These are phyloP conservation scores for Novumbra hubbsi DNA, from an alignment of 2,797 vertebrate genomes.

Conservation along the genomic window DNA sequence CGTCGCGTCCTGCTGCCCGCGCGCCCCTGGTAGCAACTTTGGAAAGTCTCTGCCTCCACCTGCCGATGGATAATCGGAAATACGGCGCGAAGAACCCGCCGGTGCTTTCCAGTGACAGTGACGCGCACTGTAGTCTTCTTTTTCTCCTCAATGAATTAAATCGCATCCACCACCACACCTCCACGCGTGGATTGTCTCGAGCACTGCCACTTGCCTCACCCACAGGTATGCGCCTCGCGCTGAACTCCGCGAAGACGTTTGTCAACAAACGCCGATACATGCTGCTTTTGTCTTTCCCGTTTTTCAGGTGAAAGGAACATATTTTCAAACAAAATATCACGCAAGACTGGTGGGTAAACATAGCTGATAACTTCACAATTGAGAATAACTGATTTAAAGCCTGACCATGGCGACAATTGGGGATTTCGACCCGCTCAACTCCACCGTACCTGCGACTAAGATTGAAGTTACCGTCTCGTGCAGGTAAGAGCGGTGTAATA, in stretches of 20 bases:
- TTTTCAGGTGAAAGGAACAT: conserved; percentile 6
- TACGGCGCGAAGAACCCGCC: conserved; percentile 13
- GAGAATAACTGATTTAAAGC: conserved; percentile 31
- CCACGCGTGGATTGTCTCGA: conserved; percentile 27
- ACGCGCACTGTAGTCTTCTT: conserved; percentile 13
- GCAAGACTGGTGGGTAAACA: conserved; percentile 11
- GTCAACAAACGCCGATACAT: conserved; percentile 10
- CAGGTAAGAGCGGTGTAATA: conserved; percentile 73
- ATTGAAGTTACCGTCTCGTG: conserved; percentile 92
- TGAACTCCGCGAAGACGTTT: conserved; percentile 30
- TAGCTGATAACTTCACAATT: conserved; percentile 42
- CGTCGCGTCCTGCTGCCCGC: too few species aligned
- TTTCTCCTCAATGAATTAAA: conserved; percentile 9
- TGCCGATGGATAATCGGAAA: conserved; percentile 50
- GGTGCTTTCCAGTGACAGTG: conserved; percentile 9
- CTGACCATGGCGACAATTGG: conserved; percentile 85
- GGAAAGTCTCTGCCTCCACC: conserved; percentile 58
- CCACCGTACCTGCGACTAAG: conserved; percentile 88
- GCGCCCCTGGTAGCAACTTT: conserved; percentile 7
- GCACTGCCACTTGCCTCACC: conserved; percentile 36
- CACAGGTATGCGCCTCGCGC: conserved; percentile 55
- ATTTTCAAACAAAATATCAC: not conserved
- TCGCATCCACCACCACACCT: conserved; percentile 24
- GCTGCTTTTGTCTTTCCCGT: not conserved
- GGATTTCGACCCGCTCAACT: conserved; percentile 83